Conservation (phyloP, 2,888 invertebrate species). For the Diaperis boleti region DNA sequence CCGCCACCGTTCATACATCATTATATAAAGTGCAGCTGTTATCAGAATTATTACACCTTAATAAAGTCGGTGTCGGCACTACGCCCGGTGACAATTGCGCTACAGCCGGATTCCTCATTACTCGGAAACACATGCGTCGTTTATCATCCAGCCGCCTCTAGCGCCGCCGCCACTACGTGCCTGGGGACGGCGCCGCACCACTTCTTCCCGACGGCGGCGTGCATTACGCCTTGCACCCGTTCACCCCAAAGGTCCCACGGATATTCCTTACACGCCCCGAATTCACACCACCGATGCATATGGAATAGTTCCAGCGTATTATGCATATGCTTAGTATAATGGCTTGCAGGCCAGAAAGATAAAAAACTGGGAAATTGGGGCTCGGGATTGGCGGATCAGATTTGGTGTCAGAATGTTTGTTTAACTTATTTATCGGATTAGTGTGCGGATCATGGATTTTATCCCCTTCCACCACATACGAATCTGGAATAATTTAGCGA, state of each 20-base stretch:
- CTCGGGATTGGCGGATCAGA: conserved; percentile 6
- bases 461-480: conserved; percentile 19
- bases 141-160: conserved; percentile 50
- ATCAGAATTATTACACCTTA: conserved; percentile 63
- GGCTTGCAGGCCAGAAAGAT: background rate
- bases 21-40: conserved; percentile 62
- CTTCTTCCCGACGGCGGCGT: conserved; percentile 25
- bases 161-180: conserved; percentile 47
- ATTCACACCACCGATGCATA: conserved; percentile 34
- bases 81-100: conserved; percentile 59
- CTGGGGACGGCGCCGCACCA: conserved; percentile 40
- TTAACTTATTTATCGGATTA: conserved; percentile 21
- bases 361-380: conserved; percentile 12
- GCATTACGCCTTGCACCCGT: conserved; percentile 26
- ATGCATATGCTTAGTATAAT: conserved; percentile 31
- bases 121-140: conserved; percentile 56
- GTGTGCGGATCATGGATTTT: conserved; percentile 20
- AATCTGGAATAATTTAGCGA: conserved; percentile 27
- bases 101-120: conserved; percentile 51
- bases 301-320: conserved; percentile 11
- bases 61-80: conserved; percentile 57
- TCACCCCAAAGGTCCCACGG: conserved; percentile 27
- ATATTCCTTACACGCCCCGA: conserved; percentile 38
- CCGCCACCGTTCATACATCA: conserved; percentile 54
- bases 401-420: conserved; percentile 17